Conservation (phyloP, 2,113 vertebrate species). For the Aptenodytes patagonicus region DNA sequence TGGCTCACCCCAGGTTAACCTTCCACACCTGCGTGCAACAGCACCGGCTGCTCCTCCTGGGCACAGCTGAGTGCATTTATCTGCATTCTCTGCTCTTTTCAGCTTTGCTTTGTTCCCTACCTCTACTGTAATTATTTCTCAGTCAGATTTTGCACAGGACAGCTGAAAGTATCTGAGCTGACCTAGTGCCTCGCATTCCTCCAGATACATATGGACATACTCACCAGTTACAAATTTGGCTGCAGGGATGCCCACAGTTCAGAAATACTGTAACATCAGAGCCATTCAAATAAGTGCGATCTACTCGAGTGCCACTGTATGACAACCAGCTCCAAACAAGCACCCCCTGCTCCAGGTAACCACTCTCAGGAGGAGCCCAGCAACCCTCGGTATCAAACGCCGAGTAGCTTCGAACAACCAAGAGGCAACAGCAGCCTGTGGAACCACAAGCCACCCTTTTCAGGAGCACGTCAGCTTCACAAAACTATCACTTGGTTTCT, state of each 20-base stretch:
- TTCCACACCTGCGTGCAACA: background rate
- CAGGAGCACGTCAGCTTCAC: fast-evolving
- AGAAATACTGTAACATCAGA: background rate
- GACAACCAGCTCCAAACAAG: background rate
- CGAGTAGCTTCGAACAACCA: background rate
- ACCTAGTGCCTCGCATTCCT: background rate
- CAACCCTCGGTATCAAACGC: fast-evolving
- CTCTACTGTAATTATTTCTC: background rate
- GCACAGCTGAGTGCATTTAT: background rate
- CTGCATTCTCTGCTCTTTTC: background rate
- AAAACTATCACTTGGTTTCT: background rate
- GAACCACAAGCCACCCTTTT: fast-evolving
- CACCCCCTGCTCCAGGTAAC: background rate
- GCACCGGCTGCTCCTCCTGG: background rate
- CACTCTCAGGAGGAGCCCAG: background rate
- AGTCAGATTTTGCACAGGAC: background rate
- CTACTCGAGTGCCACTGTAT: fast-evolving
- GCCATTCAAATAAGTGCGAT: fast-evolving
- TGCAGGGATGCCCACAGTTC: background rate
- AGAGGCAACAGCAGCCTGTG: fast-evolving
- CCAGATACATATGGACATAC: fast-evolving
- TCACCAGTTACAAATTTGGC: background rate
- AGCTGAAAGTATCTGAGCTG: background rate
- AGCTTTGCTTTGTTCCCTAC: background rate
- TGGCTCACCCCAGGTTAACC: background rate